A percentile compares a stretch with the other conserved stretches of the same genome.
These are phyloP conservation scores for Drosophila pegasa DNA, from an alignment of 2,888 invertebrate genomes.

Conservation along the genomic window DNA sequence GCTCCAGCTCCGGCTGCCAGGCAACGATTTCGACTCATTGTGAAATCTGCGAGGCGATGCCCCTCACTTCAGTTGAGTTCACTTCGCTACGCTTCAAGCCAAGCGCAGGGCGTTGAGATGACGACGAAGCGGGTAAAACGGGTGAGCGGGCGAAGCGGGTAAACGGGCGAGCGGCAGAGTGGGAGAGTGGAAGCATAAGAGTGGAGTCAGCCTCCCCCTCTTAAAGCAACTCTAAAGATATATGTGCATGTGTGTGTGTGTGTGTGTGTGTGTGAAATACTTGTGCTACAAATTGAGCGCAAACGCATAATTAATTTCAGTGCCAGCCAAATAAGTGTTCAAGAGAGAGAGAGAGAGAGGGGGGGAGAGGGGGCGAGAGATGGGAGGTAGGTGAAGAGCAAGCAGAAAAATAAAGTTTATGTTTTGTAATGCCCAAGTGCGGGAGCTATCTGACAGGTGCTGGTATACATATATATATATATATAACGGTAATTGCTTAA, in stretches of 20 bases:
- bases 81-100: slow-evolving; percentile 56
- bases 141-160: background rate
- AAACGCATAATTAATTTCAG: slow-evolving; percentile 82
- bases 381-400: background rate
- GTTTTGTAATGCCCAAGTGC: slow-evolving; percentile 74
- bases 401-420: slow-evolving; percentile 63
- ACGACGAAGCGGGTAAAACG: background rate
- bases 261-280: slow-evolving; percentile 49
- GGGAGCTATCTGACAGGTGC: slow-evolving; percentile 48
- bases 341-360: background rate
- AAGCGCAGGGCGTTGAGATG: slow-evolving; percentile 36
- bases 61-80: slow-evolving; percentile 50
- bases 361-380: background rate
- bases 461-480: slow-evolving; percentile 5
- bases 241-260: slow-evolving; percentile 8
- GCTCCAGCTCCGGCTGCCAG: slow-evolving; percentile 20
- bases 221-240: background rate
- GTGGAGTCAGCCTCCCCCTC: slow-evolving; percentile 54
- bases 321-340: slow-evolving; percentile 35
- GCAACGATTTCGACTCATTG: slow-evolving; percentile 54
- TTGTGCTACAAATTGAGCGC: slow-evolving; percentile 80
- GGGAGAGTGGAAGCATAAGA: slow-evolving; percentile 11
- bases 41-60: slow-evolving; percentile 59
- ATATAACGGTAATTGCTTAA: slow-evolving; percentile 66
- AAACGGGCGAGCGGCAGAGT: background rate